Percentiles rank a stretch among this genome's conserved stretches.
phyloP scores from a whole-genome alignment of 2,797 vertebrate species.

The Tinamus major region DNA sequence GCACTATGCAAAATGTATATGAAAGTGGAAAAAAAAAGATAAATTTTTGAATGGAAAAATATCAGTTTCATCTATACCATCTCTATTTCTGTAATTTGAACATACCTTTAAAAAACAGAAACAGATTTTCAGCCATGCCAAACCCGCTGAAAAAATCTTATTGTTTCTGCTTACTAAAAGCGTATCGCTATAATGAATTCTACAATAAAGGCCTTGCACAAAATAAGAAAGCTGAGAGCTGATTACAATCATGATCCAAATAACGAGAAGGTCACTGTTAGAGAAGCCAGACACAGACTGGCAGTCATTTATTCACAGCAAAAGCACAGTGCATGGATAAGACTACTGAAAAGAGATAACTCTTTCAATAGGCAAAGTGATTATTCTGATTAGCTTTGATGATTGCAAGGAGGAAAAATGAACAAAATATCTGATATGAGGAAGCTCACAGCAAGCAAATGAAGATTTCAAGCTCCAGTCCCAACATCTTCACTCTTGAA shows the following conservation, averaged over 20 bases:
- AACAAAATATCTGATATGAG: not conserved
- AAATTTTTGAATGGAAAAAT: not conserved
- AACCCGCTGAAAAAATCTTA: not conserved
- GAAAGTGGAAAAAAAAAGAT: not conserved
- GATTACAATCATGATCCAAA: not conserved
- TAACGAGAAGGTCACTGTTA: not conserved
- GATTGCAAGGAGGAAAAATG: not conserved
- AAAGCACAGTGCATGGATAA: not conserved
- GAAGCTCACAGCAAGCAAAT: not conserved
- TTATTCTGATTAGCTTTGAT: not conserved
- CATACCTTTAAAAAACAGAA: not conserved
- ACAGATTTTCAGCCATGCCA: accelerated
- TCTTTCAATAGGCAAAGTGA: not conserved
- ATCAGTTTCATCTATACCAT: not conserved
- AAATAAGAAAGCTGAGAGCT: not conserved
- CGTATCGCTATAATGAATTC: not conserved
- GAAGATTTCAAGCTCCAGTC: not conserved
- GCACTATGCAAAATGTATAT: not conserved
- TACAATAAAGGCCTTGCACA: not conserved
- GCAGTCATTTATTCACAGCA: not conserved
- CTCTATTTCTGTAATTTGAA: not conserved
- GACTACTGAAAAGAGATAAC: not conserved
- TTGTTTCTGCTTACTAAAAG: not conserved
- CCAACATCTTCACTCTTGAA: not conserved
- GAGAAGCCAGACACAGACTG: not conserved